Evolutionary conservation across 2,113 vertebrate species (phyloP), one percentile per base, ranked within the genome.

Genomic region (Lasiurus borealis): DNA sequence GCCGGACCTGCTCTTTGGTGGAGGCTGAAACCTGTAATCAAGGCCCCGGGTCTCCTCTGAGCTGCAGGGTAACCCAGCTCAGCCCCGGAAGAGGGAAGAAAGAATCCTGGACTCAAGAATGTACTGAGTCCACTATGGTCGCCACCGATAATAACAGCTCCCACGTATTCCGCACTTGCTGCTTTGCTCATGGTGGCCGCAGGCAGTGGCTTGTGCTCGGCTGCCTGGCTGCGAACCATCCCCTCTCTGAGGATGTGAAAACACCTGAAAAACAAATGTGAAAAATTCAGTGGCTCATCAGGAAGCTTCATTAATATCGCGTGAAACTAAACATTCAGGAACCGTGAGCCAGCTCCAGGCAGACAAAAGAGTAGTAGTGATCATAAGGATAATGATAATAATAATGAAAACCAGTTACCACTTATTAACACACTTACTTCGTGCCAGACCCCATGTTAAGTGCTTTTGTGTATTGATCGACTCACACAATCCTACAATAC

Each of bases 391-490:
- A 90, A 95, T 88, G 94, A 93, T 75, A 81, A 88, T 90, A 86
- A 88, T 93, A 93, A 96, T 93, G 96, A 97, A 94, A 95, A 95
- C 40, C 96, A 85, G 90, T 93, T 93, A 95, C 95, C 85, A 88
- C 92, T 93, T 97, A 97, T 95, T 94, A 97, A 90, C 94, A 97
- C 85, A 71, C 94, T 93, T 62, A 29, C 87, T 94, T 92, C 72
- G 73, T 81, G 82, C 95, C 97, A 96, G 92, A 76, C 62, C 82
- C 78, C 76, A 73, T 76, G 94, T 90, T 95, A 97, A 97, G 95
- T 97, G 97, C 96, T 97, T 97, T 75, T 62, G n/a, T 10, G 69
- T 88, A 97, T 95, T 91, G 97, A 97, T 97, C 54, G 54, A 16
- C 83, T 80, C 69, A 18, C 62, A 36, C 44, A 50, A 11, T 77